Evolutionary conservation across 1,140 invertebrate species (phyloP), one percentile per base, ranked within the genome.

Genomic region (Cyclargus thomasi): DNA sequence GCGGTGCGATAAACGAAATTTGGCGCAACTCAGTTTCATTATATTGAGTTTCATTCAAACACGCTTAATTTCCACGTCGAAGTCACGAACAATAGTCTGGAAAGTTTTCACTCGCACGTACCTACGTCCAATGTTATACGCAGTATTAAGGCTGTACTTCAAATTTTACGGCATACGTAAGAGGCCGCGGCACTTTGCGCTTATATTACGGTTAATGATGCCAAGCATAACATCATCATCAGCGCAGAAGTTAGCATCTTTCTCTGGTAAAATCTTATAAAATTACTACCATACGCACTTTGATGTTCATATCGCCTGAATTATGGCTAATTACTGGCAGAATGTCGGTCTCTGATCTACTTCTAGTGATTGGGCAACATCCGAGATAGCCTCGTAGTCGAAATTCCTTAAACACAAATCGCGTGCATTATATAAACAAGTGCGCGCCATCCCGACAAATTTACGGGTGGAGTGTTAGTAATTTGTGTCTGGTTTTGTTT

Each of bases 401-500:
- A 59, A 59, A 59, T 59, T 59, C 18, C 18, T 59, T 6, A 11
- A 59, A 21, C 18, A 18, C 10, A 59, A 59, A 59, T 18, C 18
- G 11, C 55, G 17, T 20, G 10, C 55, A 59, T 47, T 59, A 59
- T 20, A 59, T 59, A 59, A 59, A 59, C 55, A 59, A 55, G n/a
- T 59, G 55, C 18, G 55, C 17, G 18, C 18, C n/a, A 20, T 20
- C 18, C 18, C n/a, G 18, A 21, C 20, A 21, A 59, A 59, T 59
- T 59, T 59, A 59, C 55, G 55, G 11, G 55, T 20, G 55, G 55
- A 18, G 55, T 59, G 55, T 59, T 59, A 10, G 55, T 59, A 59
- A 59, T 59, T 59, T 59, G 55, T 59, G 21, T 59, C 55, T 59
- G 55, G 55, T 59, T 20, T 20, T 59, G 55, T 59, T 59, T 59